These are phyloP conservation scores for Solenopsis fugax DNA, from an alignment of 1,140 invertebrate genomes.

Conservation along the genomic window DNA sequence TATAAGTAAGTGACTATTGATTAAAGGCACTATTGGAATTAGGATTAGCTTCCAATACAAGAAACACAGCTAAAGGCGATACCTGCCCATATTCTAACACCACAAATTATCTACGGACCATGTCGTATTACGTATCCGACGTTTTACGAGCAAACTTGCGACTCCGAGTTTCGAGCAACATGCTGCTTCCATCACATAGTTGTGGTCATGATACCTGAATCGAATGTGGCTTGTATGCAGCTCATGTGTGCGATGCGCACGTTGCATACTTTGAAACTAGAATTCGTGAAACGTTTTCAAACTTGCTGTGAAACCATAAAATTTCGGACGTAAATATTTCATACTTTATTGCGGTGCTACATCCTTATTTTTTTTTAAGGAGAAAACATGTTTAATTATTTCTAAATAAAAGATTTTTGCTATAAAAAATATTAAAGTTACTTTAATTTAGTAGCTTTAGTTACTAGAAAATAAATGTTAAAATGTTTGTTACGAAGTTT, in stretches of 20 bases:
- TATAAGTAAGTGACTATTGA: not conserved
- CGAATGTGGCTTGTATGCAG: constrained; percentile 61
- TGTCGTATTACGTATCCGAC: constrained; percentile 45
- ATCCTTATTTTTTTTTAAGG: not conserved
- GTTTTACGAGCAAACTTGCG: constrained; percentile 61
- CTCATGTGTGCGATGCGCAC: constrained; percentile 40
- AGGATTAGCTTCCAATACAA: constrained; percentile 32
- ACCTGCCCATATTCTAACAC: not conserved
- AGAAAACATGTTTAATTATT: not conserved
- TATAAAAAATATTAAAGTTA: not conserved
- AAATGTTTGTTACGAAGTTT: no score
- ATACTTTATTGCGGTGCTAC: not conserved
- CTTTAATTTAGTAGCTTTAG: no score
- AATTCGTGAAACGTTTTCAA: constrained; percentile 58
- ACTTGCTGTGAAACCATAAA: constrained; percentile 41
- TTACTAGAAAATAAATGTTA: no score
- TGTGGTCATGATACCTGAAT: constrained; percentile 57
- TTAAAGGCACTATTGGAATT: not conserved
- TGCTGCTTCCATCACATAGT: constrained; percentile 63
- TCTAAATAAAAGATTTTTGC: not conserved
- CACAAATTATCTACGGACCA: constrained; percentile 53
- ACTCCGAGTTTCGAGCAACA: constrained; percentile 54
- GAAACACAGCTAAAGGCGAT: constrained; percentile 14
- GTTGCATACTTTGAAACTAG: constrained; percentile 50
- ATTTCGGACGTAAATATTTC: constrained; percentile 34